Percentiles rank a stretch among this genome's conserved stretches.
These are phyloP conservation scores for Eulacestoma nigropectus DNA, from an alignment of 2,113 vertebrate species.

Conservation along the genomic window DNA sequence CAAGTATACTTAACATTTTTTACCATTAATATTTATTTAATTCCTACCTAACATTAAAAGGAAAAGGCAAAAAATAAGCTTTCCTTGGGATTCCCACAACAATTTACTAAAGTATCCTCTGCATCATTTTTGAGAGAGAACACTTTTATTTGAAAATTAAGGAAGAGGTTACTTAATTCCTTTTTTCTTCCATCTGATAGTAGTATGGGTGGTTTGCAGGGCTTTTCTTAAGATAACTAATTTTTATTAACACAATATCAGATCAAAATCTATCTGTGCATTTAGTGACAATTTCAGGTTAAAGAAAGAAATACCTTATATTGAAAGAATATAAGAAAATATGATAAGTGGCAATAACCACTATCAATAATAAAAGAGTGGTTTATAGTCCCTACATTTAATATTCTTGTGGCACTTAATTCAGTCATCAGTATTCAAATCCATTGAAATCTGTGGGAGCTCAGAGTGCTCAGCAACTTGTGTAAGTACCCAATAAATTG, in stretches of 20 bases:
- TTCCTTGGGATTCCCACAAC: not conserved
- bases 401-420: constrained; percentile 1
- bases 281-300: not conserved
- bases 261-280: not conserved
- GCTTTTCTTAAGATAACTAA: not conserved
- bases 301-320: not conserved
- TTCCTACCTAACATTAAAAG: not conserved
- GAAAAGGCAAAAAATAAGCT: not conserved
- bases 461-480: constrained; percentile 7
- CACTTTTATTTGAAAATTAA: not conserved
- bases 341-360: not conserved
- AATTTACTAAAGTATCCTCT: not conserved
- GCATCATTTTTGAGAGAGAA: not conserved
- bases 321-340: too few relatives aligned
- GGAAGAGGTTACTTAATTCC: not conserved
- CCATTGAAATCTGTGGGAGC: not conserved
- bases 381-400: not conserved
- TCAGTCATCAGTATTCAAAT: constrained; percentile 48
- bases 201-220: not conserved
- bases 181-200: not conserved
- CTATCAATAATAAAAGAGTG: not conserved
- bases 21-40: not conserved
- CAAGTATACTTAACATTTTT: not conserved
- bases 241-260: not conserved
- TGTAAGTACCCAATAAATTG: constrained; percentile 5